Base-by-base conservation (phyloP, 2,888 invertebrate species). In the Chymomyza procnemis region DNA sequence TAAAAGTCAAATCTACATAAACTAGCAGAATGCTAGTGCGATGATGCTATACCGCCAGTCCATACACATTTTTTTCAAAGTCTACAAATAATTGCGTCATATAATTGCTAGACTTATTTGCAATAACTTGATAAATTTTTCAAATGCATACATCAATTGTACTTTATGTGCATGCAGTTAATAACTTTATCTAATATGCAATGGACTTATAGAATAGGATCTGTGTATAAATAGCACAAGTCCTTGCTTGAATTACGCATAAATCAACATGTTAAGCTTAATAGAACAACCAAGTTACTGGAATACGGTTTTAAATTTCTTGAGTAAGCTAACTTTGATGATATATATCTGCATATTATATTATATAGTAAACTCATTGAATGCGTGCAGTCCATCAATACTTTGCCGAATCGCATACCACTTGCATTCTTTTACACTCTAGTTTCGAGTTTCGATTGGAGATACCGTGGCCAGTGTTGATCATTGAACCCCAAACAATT, bases 61-160 rank as follows among this genome's bases (percentile, higher is more conserved):
- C n/a, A n/a, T n/a, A n/a, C n/a, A n/a, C n/a, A 56, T 55, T 65
- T 64, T 67, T 71, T 52, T 54, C 55, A 30, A 66, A 54, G 26
- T 61, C 54, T 57, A 48, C 54, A 58, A 63, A 73, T 79, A 57
- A 50, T 64, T 59, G 56, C 66, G 61, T 62, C 12, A 12, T 41
- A 41, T 75, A 67, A 64, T 59, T 67, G 60, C 56, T 65, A 70
- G 52, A 60, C 22, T 48, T 59, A 26, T 62, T 56, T 55, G 41
- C 50, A 73, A 66, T 72, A 79, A 72, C 70, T 66, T 54, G 75
- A 79, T 79, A 77, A 83, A 83, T 83, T 73, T 73, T 79, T 73
- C 8, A 73, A 64, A 76, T 14, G 19, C 21, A 55, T 56, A n/a
- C n/a, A n/a, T 55, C 9, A n/a, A 14, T 22, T 60, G 47, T 18